These are phyloP conservation scores for Lepidotrigona ventralis DNA, from an alignment of 1,140 invertebrate species.

Conservation along the genomic window DNA sequence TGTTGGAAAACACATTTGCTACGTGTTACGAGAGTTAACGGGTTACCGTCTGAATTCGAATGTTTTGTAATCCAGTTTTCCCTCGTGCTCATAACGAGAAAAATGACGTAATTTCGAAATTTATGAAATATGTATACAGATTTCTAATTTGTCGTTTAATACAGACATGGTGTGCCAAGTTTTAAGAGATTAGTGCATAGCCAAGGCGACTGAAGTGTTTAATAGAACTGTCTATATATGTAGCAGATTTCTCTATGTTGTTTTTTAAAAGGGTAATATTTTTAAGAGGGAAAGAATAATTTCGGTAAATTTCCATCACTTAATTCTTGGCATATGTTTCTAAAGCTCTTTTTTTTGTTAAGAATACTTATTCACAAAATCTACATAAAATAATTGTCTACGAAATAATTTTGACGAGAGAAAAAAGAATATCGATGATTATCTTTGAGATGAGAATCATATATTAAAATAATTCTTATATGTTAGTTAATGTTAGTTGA, in stretches of 20 bases:
- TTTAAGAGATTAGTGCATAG: not conserved
- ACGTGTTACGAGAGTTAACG: conserved; percentile 25
- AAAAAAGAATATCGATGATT: not conserved
- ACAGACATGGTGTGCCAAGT: not conserved
- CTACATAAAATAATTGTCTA: not conserved
- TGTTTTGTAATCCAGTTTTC: not conserved
- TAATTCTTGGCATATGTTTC: not conserved
- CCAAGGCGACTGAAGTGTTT: too few relatives aligned
- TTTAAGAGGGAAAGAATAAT: not conserved
- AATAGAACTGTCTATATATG: not conserved
- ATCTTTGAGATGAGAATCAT: not conserved
- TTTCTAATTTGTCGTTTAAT: not conserved
- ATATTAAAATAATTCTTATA: not conserved
- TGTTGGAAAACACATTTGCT: conserved; percentile 15
- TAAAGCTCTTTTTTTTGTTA: not conserved
- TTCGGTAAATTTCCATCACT: too few relatives aligned
- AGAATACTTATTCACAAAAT: not conserved
- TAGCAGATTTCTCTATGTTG: too few relatives aligned
- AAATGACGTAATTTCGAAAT: conserved; percentile 2
- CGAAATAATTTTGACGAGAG: not conserved
- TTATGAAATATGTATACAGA: not conserved
- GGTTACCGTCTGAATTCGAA: not conserved
- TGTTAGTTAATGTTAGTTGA: not conserved
- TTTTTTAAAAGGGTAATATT: too few relatives aligned
- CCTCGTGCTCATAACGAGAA: not conserved